These are phyloP conservation scores for Eilema depressum DNA, from an alignment of 2,888 invertebrate species.

Conservation along the genomic window DNA sequence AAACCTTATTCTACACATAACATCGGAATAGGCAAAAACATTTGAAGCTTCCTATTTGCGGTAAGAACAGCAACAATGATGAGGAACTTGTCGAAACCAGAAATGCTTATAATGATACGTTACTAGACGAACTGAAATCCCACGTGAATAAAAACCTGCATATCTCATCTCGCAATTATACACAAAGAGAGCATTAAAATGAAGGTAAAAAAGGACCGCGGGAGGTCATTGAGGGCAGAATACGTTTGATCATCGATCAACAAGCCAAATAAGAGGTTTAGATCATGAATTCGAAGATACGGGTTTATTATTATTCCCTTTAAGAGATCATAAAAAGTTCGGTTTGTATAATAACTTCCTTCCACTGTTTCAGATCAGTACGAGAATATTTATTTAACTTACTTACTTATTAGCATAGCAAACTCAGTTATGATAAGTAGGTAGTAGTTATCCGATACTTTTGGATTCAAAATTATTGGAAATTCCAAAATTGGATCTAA, in stretches of 20 bases:
- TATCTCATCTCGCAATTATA: conserved; percentile 40
- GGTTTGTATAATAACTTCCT: conserved; percentile 3
- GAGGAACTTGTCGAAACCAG: conserved; percentile 52
- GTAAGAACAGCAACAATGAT: conserved; percentile 45
- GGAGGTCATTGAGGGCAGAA: conserved; percentile 34
- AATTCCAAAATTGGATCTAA: background rate
- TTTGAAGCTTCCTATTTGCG: conserved; percentile 32
- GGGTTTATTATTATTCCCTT: conserved; percentile 18
- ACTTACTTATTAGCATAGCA: background rate
- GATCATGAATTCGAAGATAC: conserved; percentile 16
- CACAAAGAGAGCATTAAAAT: conserved; percentile 45
- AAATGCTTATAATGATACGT: conserved; percentile 43
- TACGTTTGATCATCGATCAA: conserved; percentile 36
- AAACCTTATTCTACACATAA: conserved; percentile 14
- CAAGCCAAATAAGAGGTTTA: conserved; percentile 32
- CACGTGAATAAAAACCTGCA: conserved; percentile 49
- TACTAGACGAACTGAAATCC: conserved; percentile 46
- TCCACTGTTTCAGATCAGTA: background rate
- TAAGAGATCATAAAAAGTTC: conserved; percentile 17
- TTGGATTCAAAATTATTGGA: background rate
- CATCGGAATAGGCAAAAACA: conserved; percentile 23
- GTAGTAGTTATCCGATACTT: background rate
- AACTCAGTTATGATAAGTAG: background rate
- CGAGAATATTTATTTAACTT: background rate
- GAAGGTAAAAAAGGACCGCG: conserved; percentile 37